Percentiles rank a stretch among this genome's conserved stretches.
Conservation (phyloP, 1,140 invertebrate genomes). For the Anthonomus grandis region DNA sequence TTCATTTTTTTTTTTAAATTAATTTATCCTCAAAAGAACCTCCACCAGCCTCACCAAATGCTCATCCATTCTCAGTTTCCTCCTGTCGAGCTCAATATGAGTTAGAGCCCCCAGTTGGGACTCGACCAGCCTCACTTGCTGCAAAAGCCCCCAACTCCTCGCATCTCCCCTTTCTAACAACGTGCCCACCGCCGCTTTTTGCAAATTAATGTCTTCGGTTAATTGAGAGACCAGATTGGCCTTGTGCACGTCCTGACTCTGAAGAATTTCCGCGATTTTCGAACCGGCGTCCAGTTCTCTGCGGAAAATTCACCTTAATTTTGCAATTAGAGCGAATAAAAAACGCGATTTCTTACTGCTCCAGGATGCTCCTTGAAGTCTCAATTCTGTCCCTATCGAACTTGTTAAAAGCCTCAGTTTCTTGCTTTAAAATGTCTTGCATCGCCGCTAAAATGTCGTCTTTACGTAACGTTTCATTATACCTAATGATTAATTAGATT, state of each 20-base stretch:
- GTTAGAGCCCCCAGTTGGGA: slow-evolving; percentile 71
- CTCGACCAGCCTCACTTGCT: slow-evolving; percentile 75
- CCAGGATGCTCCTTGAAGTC: slow-evolving; percentile 40
- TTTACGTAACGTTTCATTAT: slow-evolving; percentile 45
- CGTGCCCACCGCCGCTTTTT: slow-evolving; percentile 69
- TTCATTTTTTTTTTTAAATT: no score
- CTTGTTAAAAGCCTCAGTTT: slow-evolving; percentile 46
- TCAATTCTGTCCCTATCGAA: slow-evolving; percentile 39
- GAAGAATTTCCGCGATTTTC: slow-evolving; percentile 58
- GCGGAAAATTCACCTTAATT: slow-evolving; percentile 28
- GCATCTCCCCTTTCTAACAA: slow-evolving; percentile 72
- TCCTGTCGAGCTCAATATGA: slow-evolving; percentile 69
- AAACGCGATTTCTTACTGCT: slow-evolving; percentile 35
- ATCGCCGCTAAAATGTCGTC: slow-evolving; percentile 60
- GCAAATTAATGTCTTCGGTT: slow-evolving; percentile 64
- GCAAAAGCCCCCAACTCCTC: slow-evolving; percentile 68
- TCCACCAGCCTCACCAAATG: slow-evolving; percentile 66
- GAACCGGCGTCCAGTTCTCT: slow-evolving; percentile 57
- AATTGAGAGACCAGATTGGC: slow-evolving; percentile 58
- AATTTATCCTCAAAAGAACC: no score
- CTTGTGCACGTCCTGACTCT: slow-evolving; percentile 59
- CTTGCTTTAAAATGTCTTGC: slow-evolving; percentile 63
- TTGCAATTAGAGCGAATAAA: background rate
- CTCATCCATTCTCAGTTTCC: slow-evolving; percentile 63
- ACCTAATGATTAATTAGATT: slow-evolving; percentile 3